phyloP scores from a whole-genome alignment of 1,140 invertebrate genomes.

The Drosophila punjabiensis region DNA sequence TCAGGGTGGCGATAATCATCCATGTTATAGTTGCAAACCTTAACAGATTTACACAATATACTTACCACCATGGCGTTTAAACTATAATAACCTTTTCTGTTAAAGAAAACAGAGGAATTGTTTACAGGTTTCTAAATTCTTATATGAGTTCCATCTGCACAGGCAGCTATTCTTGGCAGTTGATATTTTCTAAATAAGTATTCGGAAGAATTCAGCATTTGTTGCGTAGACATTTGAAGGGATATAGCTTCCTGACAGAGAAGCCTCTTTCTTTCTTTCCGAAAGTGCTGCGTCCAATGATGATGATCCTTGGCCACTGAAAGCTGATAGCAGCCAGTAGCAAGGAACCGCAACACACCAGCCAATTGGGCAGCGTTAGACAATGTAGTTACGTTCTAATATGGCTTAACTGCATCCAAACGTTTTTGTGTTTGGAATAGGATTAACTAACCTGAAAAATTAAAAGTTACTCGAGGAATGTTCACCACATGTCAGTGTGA shows the following conservation, averaged over 20 bases:
- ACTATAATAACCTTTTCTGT: slow-evolving; percentile 5
- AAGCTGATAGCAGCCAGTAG: not conserved
- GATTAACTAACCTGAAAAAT: not conserved
- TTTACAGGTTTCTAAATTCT: slow-evolving; percentile 1
- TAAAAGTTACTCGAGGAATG: not conserved
- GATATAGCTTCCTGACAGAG: not conserved
- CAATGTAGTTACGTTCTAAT: not conserved
- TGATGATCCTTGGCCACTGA: not conserved
- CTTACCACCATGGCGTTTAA: slow-evolving; percentile 32
- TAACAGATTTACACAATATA: not conserved
- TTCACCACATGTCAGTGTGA: no score
- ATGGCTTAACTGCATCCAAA: not conserved
- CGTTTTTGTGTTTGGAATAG: not conserved
- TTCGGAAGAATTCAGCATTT: not conserved
- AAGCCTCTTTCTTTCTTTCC: not conserved
- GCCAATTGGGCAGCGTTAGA: not conserved
- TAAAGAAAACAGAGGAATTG: slow-evolving; percentile 2
- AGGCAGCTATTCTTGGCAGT: slow-evolving; percentile 1
- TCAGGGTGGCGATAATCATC: no score
- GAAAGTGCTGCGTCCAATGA: not conserved
- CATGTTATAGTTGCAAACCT: no score
- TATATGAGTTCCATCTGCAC: slow-evolving; percentile 4
- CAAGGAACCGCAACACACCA: not conserved
- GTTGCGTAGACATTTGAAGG: not conserved
- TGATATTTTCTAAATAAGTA: not conserved